These are phyloP conservation scores for Balanococcus diminutus DNA, from an alignment of 2,888 invertebrate genomes.

Conservation along the genomic window DNA sequence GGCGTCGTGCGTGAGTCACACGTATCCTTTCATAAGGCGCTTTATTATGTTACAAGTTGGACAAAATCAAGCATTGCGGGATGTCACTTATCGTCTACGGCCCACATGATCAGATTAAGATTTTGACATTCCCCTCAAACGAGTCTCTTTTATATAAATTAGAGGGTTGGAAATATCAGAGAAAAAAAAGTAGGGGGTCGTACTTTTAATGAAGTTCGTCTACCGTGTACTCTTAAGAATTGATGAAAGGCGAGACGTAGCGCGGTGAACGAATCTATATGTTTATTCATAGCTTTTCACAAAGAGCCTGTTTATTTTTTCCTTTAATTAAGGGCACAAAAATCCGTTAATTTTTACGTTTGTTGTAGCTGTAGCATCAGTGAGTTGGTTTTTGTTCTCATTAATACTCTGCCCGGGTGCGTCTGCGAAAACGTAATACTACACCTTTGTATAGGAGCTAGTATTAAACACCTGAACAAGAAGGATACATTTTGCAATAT, in stretches of 20 bases:
- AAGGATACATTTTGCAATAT: not conserved
- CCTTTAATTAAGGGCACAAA: constrained; percentile 31
- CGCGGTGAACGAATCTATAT: constrained; percentile 18
- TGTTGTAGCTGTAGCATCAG: not conserved
- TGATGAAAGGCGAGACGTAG: constrained; percentile 15
- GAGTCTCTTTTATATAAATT: constrained; percentile 3
- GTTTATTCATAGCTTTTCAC: constrained; percentile 36
- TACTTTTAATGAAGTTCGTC: constrained; percentile 17
- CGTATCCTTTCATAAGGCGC: constrained; percentile 7
- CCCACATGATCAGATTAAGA: constrained; percentile 37
- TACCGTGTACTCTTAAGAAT: not conserved
- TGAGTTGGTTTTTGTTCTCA: not conserved
- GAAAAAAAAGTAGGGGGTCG: not conserved
- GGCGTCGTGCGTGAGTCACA: not conserved
- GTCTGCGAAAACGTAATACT: not conserved
- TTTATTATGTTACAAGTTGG: constrained; percentile 26
- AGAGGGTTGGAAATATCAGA: not conserved
- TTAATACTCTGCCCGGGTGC: not conserved
- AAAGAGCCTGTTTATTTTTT: constrained; percentile 37
- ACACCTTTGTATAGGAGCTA: not conserved
- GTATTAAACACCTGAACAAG: constrained; percentile 24
- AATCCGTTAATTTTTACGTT: constrained; percentile 29
- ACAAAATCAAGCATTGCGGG: constrained; percentile 25
- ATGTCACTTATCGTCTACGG: constrained; percentile 33
- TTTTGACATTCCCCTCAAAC: constrained; percentile 33